A percentile compares a stretch with the other conserved stretches of the same genome.
phyloP scores from a whole-genome alignment of 2,888 invertebrate species.

The Gibbula magus region DNA sequence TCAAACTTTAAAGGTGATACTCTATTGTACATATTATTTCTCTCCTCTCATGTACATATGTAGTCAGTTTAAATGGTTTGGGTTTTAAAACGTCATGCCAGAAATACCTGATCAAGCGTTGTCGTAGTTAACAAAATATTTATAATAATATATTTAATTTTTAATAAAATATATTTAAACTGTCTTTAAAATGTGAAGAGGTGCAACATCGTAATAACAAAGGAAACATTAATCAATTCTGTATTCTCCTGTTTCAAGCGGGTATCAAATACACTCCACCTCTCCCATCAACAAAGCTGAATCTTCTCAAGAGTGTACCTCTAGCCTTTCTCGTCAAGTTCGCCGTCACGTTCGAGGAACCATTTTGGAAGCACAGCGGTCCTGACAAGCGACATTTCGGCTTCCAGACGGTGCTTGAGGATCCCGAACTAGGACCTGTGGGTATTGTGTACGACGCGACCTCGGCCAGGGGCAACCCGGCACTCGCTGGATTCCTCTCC shows the following conservation, averaged over 20 bases:
- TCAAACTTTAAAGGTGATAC: too few relatives aligned
- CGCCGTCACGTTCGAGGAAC: constrained; percentile 65
- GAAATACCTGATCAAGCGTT: too few relatives aligned
- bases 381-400: constrained; percentile 66
- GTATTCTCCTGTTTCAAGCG: constrained; percentile 43
- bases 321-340: constrained; percentile 67
- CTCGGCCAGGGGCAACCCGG: constrained; percentile 68
- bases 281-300: constrained; percentile 59
- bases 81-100: too few relatives aligned
- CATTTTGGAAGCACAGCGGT: constrained; percentile 65
- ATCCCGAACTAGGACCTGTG: constrained; percentile 63
- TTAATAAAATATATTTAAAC: too few relatives aligned
- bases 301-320: constrained; percentile 64
- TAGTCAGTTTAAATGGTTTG: too few relatives aligned
- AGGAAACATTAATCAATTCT: too few relatives aligned
- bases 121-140: too few relatives aligned
- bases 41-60: too few relatives aligned
- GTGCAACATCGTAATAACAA: too few relatives aligned
- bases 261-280: constrained; percentile 59
- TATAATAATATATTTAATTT: too few relatives aligned
- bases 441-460: constrained; percentile 71
- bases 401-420: constrained; percentile 50
- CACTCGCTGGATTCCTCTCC: constrained; percentile 73
- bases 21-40: too few relatives aligned
- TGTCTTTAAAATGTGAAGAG: too few relatives aligned